Evolutionary conservation across 2,113 vertebrate species (phyloP).

Genomic region (Crocuta crocuta): DNA sequence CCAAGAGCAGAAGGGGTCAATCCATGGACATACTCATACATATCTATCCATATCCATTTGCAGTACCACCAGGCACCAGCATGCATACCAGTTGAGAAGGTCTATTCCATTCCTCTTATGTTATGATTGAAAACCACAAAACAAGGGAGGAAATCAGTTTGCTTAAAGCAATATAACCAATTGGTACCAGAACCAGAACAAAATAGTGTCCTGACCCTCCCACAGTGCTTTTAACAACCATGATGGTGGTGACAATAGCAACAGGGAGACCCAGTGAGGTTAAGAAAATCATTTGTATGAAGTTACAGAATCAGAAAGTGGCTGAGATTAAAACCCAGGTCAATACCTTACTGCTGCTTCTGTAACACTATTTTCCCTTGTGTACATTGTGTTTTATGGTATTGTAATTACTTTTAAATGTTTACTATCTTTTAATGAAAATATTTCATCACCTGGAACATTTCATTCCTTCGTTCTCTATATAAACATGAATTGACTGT

Average conservation of each 20-base stretch:
- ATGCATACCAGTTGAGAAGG: neutral
- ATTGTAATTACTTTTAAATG: neutral
- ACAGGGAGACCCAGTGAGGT: neutral
- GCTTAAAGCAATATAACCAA: neutral
- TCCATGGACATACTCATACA: neutral
- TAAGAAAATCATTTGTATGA: neutral
- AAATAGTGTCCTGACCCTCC: neutral
- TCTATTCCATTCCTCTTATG: neutral
- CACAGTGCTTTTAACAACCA: neutral
- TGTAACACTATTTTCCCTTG: neutral
- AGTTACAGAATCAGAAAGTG: neutral
- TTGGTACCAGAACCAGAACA: neutral
- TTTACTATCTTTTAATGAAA: slow-evolving; percentile 23
- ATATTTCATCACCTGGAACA: neutral
- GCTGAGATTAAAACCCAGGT: neutral
- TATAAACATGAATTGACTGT: neutral
- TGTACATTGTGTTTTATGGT: neutral
- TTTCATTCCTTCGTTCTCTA: slow-evolving; percentile 47
- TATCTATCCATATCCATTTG: neutral
- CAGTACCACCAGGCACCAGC: neutral
- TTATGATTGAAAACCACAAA: neutral
- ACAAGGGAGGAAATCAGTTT: neutral
- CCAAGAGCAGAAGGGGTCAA: neutral
- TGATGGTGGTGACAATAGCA: neutral
- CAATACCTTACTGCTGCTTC: neutral